These are phyloP conservation scores for Amphipyra berbera DNA, from an alignment of 2,888 invertebrate species.

Conservation along the genomic window DNA sequence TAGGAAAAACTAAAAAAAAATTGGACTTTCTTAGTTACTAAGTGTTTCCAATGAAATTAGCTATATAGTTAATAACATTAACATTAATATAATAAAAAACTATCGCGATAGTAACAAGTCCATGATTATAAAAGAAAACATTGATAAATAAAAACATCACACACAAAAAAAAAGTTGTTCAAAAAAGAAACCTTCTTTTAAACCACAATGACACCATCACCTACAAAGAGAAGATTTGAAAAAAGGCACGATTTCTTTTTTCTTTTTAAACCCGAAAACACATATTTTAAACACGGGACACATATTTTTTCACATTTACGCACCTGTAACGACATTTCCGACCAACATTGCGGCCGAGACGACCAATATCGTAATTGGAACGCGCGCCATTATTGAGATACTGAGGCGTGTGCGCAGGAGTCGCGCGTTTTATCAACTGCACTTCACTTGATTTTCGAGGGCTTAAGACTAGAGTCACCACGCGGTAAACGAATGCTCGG, in stretches of 20 bases:
- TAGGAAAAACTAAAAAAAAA: no score
- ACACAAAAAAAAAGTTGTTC: no score
- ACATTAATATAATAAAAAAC: no score
- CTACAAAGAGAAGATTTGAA: not conserved
- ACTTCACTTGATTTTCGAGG: slow-evolving; percentile 51
- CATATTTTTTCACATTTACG: slow-evolving; percentile 50
- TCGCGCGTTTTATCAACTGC: slow-evolving; percentile 69
- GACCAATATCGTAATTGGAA: slow-evolving; percentile 61
- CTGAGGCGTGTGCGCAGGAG: slow-evolving; percentile 65
- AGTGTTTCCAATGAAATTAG: no score
- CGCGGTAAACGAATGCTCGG: slow-evolving; percentile 37
- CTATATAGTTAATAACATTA: no score
- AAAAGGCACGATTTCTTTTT: slow-evolving; percentile 8
- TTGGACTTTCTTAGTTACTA: no score
- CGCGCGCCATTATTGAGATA: slow-evolving; percentile 69
- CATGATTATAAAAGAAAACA: no score
- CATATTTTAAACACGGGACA: slow-evolving; percentile 40
- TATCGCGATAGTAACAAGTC: no score
- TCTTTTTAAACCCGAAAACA: not conserved
- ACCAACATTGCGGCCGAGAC: slow-evolving; percentile 49
- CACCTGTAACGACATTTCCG: slow-evolving; percentile 65
- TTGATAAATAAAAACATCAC: no score
- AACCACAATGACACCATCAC: not conserved
- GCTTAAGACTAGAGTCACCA: slow-evolving; percentile 48
- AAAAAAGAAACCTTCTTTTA: no score